Conservation (phyloP, 2,888 invertebrate species). For the Liposcelis brunnea region DNA sequence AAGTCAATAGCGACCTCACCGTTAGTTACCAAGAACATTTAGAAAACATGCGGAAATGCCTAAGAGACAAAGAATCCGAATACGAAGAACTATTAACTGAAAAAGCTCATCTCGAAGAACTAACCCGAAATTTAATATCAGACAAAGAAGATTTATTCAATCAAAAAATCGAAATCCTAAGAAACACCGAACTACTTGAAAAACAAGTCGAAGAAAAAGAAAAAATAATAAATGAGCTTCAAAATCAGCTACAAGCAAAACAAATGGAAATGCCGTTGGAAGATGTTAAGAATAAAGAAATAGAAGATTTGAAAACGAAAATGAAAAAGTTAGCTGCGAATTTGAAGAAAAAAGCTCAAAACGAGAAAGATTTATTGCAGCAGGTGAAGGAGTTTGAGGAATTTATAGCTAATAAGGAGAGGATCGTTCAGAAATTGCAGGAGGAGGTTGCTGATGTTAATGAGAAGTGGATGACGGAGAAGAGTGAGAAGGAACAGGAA, state of each 20-base stretch:
- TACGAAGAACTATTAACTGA: too few species aligned
- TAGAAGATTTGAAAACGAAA: constrained; percentile 33
- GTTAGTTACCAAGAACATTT: too few species aligned
- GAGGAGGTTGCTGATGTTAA: neutral
- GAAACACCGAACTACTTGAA: neutral
- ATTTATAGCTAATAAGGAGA: too few species aligned
- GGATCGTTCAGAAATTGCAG: neutral
- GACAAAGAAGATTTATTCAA: too few species aligned
- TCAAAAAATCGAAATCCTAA: too few species aligned
- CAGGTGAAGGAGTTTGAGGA: neutral
- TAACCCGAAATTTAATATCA: too few species aligned
- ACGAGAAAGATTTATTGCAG: constrained; percentile 38
- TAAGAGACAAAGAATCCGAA: too few species aligned
- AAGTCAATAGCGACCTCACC: too few species aligned
- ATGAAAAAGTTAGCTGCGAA: constrained; percentile 60
- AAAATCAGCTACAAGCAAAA: neutral
- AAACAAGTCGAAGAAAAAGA: neutral
- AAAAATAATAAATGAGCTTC: neutral
- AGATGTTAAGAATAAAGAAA: constrained; percentile 29
- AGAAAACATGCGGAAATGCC: too few species aligned
- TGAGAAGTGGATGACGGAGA: neutral
- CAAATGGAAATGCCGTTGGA: constrained; percentile 14
- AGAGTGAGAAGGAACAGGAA: constrained; percentile 1
- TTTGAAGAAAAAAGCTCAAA: constrained; percentile 51
- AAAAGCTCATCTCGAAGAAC: too few species aligned